Percentiles rank a stretch among this genome's conserved stretches.
Conservation (phyloP, 1,140 invertebrate species). For the Trichoplusia ni region DNA sequence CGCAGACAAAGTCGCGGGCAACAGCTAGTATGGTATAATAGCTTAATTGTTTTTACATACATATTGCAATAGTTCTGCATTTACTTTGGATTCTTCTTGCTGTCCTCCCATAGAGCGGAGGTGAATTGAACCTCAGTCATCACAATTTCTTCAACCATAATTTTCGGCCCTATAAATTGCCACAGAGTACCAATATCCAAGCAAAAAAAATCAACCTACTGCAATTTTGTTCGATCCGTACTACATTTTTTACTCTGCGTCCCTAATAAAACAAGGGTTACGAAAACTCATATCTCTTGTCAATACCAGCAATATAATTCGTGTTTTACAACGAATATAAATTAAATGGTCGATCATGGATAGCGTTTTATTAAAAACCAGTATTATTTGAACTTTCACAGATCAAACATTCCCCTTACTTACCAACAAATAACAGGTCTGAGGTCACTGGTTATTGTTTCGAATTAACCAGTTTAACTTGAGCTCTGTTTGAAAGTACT, state of each 20-base stretch:
- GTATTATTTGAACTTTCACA: not conserved
- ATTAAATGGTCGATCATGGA: conserved; percentile 39
- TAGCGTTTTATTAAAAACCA: conserved; percentile 23
- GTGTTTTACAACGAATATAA: conserved; percentile 44
- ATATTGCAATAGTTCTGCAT: too few relatives aligned
- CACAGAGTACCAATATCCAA: conserved; percentile 5
- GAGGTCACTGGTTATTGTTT: conserved; percentile 1
- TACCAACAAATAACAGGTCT: not conserved
- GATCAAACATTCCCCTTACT: not conserved
- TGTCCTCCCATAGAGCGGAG: too few relatives aligned
- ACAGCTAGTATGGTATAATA: too few relatives aligned
- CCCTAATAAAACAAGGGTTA: conserved; percentile 30
- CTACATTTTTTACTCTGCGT: conserved; percentile 18
- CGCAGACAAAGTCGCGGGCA: too few relatives aligned
- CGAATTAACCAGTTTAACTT: not conserved
- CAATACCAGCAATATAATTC: conserved; percentile 39
- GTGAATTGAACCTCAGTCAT: too few relatives aligned
- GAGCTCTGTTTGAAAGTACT: not conserved
- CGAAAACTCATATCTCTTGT: conserved; percentile 29
- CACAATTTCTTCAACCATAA: not conserved
- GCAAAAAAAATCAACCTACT: not conserved
- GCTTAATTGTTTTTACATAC: too few relatives aligned
- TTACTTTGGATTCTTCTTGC: too few relatives aligned
- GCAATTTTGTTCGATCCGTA: not conserved
- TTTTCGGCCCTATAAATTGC: not conserved